These are phyloP conservation scores for Heliangelus exortis DNA, from an alignment of 2,797 vertebrate species.

Conservation along the genomic window DNA sequence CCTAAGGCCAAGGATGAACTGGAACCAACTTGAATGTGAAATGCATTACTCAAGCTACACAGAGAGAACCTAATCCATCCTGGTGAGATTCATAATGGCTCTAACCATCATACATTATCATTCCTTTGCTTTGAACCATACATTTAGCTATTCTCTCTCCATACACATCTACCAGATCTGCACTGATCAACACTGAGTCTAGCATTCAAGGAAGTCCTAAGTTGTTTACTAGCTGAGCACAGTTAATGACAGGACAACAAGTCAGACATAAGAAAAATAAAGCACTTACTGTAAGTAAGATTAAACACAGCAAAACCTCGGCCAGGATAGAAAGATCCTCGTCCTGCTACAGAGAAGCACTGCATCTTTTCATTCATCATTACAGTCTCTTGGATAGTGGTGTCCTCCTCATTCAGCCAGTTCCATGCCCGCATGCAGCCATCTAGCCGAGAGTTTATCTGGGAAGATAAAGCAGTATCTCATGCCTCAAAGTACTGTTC, in stretches of 20 bases:
- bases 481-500: not conserved
- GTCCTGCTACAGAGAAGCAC: conserved; percentile 86
- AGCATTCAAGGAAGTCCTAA: not conserved
- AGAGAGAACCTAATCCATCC: not conserved
- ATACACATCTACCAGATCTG: not conserved
- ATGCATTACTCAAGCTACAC: not conserved
- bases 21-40: not conserved
- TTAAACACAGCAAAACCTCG: conserved; percentile 89
- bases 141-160: not conserved
- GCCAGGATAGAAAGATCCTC: conserved; percentile 90
- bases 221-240: not conserved
- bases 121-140: not conserved
- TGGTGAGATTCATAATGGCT: not conserved
- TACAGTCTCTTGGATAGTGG: conserved; percentile 90
- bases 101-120: too few relatives aligned
- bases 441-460: conserved; percentile 96
- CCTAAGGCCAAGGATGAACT: not conserved
- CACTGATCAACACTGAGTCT: not conserved
- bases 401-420: conserved; percentile 92
- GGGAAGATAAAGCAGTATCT: not conserved
- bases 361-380: conserved; percentile 91
- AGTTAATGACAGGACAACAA: not conserved
- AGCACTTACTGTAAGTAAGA: conserved; percentile 83
- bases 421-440: conserved; percentile 94
- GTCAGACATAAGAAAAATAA: not conserved